Evolutionary conservation across 2,797 vertebrate genomes (phyloP).

Genomic region (Phaenicophaeus curvirostris): DNA sequence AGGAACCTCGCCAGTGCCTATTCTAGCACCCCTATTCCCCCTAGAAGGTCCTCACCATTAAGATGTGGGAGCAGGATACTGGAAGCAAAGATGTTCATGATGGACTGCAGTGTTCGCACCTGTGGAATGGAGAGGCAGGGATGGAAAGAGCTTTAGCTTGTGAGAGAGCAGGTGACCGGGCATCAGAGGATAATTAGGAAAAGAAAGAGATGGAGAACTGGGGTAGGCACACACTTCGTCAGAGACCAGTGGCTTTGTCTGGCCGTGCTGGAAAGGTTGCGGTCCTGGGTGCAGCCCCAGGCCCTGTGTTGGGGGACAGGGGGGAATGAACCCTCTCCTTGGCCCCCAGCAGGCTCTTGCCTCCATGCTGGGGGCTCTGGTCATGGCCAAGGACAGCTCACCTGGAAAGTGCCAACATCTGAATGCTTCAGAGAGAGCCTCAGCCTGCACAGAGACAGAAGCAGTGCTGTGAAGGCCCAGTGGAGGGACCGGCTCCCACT

Average conservation of each 20-base stretch:
- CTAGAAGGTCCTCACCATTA: slow-evolving; percentile 71
- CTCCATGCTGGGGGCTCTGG: neutral
- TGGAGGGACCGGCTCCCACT: accelerated
- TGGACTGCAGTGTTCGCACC: slow-evolving; percentile 61
- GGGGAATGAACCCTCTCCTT: neutral
- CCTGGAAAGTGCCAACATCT: slow-evolving; percentile 71
- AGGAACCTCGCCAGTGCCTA: accelerated
- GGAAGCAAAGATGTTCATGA: slow-evolving; percentile 63
- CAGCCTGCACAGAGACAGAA: slow-evolving; percentile 51
- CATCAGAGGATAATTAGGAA: neutral
- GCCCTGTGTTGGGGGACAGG: accelerated
- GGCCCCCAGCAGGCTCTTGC: neutral
- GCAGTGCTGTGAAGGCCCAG: neutral
- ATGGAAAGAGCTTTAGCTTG: neutral
- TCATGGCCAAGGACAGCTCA: slow-evolving; percentile 37
- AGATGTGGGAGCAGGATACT: slow-evolving; percentile 31
- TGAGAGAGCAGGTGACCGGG: accelerated
- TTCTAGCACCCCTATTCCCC: neutral
- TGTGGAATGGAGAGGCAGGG: neutral
- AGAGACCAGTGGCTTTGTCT: neutral
- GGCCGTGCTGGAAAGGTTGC: accelerated
- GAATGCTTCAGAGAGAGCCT: slow-evolving; percentile 75
- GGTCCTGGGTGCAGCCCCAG: neutral
- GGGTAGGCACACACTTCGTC: accelerated
- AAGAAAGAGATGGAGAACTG: neutral